Evolutionary conservation across 2,797 vertebrate genomes (phyloP), one percentile per base, ranked within the genome.

Genomic region (Cebuella pygmaea): DNA sequence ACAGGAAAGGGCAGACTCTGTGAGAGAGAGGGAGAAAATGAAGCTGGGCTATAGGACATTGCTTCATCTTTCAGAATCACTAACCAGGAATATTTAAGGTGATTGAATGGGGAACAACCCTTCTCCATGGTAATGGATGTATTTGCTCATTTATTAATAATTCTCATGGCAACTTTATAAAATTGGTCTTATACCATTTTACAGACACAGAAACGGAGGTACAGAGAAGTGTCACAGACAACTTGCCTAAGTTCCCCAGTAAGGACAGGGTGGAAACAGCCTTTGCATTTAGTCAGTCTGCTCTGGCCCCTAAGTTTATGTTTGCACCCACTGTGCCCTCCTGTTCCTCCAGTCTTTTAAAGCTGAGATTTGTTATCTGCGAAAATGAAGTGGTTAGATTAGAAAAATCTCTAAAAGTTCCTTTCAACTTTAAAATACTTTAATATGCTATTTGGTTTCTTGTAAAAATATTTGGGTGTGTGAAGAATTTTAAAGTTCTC

Each of bases 401-500:
- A 81, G 79, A 93, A 84, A 24, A 41, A 61, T 82, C 55, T 86
- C 48, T 84, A 76, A 78, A 85, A 90, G 61, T 94, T 94, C 75
- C 78, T 93, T 95, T 95, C 55, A 44, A 76, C 92, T 81, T 88
- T 82, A 90, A 96, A 85, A 78, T 48, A 72, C 30, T 90, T 44
- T 95, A 92, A 91, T 96, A 79, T 64, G 50, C 70, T 57, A 94
- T 97, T 86, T 64, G 27, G 57, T 92, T 98, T 94, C 67, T 93
- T 87, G 86, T 88, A 94, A 82, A 95, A 95, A 88, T 96, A 84
- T 91, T 88, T 90, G 92, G 64, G 41, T 74, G 52, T 84, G 83
- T 93, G 85, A 97, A 97, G 76, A 93, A 74, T 72, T 96, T 88
- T 59, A 87, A 94, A 87, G 59, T 95, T 80, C 80, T 95, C 33